These are phyloP conservation scores for Cheumatopsyche charites DNA, from an alignment of 1,140 invertebrate genomes.

Conservation along the genomic window DNA sequence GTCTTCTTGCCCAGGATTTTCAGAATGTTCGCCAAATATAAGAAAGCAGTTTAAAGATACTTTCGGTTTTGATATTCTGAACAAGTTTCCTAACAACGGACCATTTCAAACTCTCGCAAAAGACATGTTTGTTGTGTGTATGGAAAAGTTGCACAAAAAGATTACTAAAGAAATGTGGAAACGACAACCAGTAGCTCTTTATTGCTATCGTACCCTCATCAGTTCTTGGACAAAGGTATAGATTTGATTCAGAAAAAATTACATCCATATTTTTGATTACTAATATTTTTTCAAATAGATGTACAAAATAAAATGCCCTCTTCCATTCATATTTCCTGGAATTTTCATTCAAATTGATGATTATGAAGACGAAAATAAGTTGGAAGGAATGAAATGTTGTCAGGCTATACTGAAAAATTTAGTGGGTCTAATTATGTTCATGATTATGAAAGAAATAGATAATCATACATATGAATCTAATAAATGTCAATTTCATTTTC, in stretches of 20 bases:
- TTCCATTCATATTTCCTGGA: slow-evolving; percentile 40
- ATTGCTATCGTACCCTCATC: slow-evolving; percentile 38
- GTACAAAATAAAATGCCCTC: slow-evolving; percentile 35
- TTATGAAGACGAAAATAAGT: slow-evolving; percentile 39
- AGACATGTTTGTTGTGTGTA: slow-evolving; percentile 36
- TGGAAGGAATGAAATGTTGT: slow-evolving; percentile 45
- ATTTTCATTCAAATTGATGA: slow-evolving; percentile 46
- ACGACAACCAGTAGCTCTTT: slow-evolving; percentile 31
- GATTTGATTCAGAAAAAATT: too few relatives aligned
- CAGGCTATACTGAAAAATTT: slow-evolving; percentile 39
- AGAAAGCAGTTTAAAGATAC: slow-evolving; percentile 31
- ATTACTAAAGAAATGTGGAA: slow-evolving; percentile 46
- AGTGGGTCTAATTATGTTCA: slow-evolving; percentile 24
- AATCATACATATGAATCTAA: too few relatives aligned
- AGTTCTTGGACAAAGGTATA: slow-evolving; percentile 40
- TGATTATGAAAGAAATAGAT: too few relatives aligned
- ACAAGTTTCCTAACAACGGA: slow-evolving; percentile 20
- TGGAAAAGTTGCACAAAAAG: slow-evolving; percentile 44
- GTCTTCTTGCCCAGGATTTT: slow-evolving; percentile 28
- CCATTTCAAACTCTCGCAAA: background rate
- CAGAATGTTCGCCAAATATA: slow-evolving; percentile 16
- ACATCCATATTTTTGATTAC: too few relatives aligned
- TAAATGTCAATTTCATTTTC: too few relatives aligned
- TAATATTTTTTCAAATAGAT: slow-evolving; percentile 25
- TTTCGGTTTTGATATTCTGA: background rate